Base-by-base conservation (phyloP, 2,797 vertebrate species). In the Scomberomorus guttatus region DNA sequence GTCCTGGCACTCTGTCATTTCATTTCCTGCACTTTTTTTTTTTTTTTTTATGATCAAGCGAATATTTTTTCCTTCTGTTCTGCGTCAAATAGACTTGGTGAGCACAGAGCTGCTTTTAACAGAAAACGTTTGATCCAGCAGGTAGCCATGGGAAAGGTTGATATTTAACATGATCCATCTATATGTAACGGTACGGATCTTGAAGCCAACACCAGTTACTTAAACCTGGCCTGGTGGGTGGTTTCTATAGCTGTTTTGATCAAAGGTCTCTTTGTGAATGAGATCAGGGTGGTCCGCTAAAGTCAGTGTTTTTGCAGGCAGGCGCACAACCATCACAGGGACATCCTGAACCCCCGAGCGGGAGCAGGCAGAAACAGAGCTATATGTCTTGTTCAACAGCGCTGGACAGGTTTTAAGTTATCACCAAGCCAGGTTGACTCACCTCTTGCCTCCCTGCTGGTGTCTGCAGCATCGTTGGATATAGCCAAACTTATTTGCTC, bases 271-370 rank as follows among this genome's bases (percentile, higher is more conserved):
- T 24, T 62, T 75, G 63, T 77, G 73, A 79, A 46, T 34, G 8
- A 63, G 51, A 75, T 78, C 65, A 9, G n/a, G 83, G 70, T 71
- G 77, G 75, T 83, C 82, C 6, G 66, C 68, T 79, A 75, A 64
- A 84, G 29, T 79, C 62, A 0, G 69, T 86, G 87, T 88, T 89
- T 74, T 85, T 85, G 60, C 79, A 76, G 85, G 82, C 82, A 69
- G 77, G 14, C 70, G 1, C 65, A 78, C 83, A 89, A 60, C 20
- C 77, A 79, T 83, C 83, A 80, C 58, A 87, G 69, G 63, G 73
- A 79, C 72, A 70, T 72, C 81, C 75, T 70, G 65, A 74, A 66
- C 64, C 20, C 79, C 50, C 25, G 18, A 34, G 44, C 25, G 22
- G 44, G 24, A 63, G 58, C 55, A 64, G 57, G 55, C 64, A 1